Conservation (phyloP, 2,888 invertebrate species). For the Oxycera nigricornis region DNA sequence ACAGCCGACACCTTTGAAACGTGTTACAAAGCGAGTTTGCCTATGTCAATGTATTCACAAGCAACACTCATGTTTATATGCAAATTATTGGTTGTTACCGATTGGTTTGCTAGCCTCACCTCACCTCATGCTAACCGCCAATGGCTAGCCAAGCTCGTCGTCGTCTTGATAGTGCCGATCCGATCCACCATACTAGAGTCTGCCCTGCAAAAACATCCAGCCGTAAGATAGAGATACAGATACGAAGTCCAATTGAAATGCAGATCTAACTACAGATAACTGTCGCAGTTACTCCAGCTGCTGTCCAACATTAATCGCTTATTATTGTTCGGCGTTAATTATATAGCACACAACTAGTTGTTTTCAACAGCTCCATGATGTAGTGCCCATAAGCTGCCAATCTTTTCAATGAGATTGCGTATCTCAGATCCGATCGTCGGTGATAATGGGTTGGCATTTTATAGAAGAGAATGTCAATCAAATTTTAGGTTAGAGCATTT, state of each 20-base stretch:
- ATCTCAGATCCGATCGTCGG: neutral
- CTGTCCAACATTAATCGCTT: neutral
- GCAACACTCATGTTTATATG: constrained; percentile 9
- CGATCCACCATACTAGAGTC: neutral
- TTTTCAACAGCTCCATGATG: constrained; percentile 13
- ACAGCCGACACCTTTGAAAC: too few species aligned
- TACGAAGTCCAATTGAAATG: neutral
- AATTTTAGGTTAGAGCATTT: neutral
- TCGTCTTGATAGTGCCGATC: neutral
- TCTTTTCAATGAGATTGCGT: neutral
- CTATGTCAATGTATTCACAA: neutral
- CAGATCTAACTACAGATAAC: constrained; percentile 21
- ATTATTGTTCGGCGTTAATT: constrained; percentile 15
- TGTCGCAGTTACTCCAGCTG: neutral
- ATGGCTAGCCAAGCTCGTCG: too few species aligned
- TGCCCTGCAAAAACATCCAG: neutral
- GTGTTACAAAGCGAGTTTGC: too few species aligned
- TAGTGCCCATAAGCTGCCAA: neutral
- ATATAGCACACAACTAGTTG: neutral
- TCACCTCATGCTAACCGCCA: neutral
- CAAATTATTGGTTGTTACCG: constrained; percentile 14
- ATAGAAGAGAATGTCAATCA: neutral
- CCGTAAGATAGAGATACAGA: neutral
- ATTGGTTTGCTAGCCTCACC: constrained; percentile 10
- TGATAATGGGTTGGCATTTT: neutral